Evolutionary conservation across 2,113 vertebrate species (phyloP).

Genomic region (Grammomys dolichurus): DNA sequence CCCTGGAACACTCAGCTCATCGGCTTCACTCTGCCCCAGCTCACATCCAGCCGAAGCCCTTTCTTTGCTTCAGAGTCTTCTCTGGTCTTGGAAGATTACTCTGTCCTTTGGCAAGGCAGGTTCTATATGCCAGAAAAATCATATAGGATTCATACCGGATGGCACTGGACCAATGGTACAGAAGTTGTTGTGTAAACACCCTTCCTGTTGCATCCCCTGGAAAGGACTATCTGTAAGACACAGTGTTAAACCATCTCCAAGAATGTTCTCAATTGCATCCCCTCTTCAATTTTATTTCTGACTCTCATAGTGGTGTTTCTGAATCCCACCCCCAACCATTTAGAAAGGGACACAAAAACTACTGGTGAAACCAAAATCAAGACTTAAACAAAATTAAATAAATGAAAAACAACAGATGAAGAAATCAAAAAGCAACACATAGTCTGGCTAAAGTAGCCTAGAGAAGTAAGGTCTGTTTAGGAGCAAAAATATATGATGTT

Average conservation of each 20-base stretch:
- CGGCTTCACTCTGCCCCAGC: neutral
- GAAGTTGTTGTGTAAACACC: neutral
- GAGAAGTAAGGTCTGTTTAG: neutral
- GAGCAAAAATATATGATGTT: neutral
- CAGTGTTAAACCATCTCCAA: neutral
- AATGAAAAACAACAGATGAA: neutral
- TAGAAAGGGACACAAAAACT: neutral
- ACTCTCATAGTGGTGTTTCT: neutral
- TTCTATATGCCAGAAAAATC: neutral
- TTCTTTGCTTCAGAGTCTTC: neutral
- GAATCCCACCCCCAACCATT: neutral
- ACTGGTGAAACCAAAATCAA: constrained; percentile 1
- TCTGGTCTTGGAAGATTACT: neutral
- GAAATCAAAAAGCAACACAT: neutral
- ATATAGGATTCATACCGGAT: neutral
- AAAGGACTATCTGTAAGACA: neutral
- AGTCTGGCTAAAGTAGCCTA: neutral
- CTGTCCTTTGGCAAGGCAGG: neutral
- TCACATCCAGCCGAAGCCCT: neutral
- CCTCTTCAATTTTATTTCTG: neutral
- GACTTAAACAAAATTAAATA: neutral
- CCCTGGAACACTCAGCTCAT: neutral
- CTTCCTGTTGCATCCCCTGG: neutral
- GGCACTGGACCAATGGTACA: neutral
- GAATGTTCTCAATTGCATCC: neutral